Conservation (phyloP, 2,888 invertebrate genomes). For the Lochmaea capreae region DNA sequence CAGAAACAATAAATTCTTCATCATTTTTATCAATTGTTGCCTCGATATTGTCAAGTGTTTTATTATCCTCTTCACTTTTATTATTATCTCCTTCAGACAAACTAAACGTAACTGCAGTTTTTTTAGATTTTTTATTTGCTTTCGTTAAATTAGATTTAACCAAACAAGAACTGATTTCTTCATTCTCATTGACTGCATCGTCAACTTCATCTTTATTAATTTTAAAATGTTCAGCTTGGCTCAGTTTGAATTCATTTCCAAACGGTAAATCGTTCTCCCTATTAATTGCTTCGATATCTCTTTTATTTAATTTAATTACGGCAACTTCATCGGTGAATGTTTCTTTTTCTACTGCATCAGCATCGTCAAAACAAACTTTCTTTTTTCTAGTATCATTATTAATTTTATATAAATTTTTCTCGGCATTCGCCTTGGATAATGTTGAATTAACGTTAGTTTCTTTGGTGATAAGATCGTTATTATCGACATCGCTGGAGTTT, state of each 20-base stretch:
- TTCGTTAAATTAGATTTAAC: not conserved
- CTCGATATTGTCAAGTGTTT: not conserved
- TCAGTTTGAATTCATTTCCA: not conserved
- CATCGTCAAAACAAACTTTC: not conserved
- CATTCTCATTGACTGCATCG: not conserved
- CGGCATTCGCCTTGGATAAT: not conserved
- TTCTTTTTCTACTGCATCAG: not conserved
- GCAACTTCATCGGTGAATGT: not conserved
- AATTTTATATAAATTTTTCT: not conserved
- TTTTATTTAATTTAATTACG: constrained; percentile 5
- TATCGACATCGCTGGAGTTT: constrained; percentile 60
- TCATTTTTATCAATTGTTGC: not conserved
- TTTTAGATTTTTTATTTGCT: not conserved
- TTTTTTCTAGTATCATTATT: not conserved
- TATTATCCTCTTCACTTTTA: not conserved
- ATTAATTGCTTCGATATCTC: constrained; percentile 4
- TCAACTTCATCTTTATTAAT: constrained; percentile 6
- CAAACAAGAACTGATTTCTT: not conserved
- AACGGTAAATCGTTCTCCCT: not conserved
- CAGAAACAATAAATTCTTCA: not conserved
- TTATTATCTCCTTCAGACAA: not conserved
- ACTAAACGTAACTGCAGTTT: not conserved
- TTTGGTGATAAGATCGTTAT: constrained; percentile 23
- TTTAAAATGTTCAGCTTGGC: not conserved
- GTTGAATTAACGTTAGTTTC: not conserved